A percentile compares a stretch with the other conserved stretches of the same genome.
These are phyloP conservation scores for Geotria australis DNA, from an alignment of 2,797 vertebrate species.

Conservation along the genomic window DNA sequence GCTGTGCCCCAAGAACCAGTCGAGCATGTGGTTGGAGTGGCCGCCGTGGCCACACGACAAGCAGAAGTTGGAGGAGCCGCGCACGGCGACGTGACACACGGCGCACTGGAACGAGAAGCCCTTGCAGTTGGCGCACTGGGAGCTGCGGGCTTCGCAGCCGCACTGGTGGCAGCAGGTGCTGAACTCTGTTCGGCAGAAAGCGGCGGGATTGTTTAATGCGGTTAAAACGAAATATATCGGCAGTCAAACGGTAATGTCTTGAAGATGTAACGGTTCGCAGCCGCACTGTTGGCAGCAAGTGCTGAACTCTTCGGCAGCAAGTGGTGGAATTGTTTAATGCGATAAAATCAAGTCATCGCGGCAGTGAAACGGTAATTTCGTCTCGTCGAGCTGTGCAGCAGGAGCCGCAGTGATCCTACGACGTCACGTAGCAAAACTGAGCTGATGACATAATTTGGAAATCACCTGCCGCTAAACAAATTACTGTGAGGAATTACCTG, in stretches of 20 bases:
- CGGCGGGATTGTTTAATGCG: neutral
- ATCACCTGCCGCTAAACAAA: too few species aligned
- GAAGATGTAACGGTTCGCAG: too few species aligned
- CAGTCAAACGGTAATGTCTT: neutral
- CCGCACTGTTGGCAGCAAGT: constrained; percentile 88
- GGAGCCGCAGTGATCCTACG: too few species aligned
- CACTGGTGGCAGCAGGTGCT: constrained; percentile 86
- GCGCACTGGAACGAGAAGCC: constrained; percentile 84
- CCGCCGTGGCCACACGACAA: constrained; percentile 70
- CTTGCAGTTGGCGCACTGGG: constrained; percentile 67
- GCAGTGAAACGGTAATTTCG: neutral
- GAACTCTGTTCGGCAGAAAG: constrained; percentile 29
- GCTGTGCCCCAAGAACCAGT: constrained; percentile 77
- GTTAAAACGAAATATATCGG: neutral
- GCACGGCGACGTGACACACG: constrained; percentile 72
- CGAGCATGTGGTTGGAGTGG: constrained; percentile 91
- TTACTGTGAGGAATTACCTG: too few species aligned
- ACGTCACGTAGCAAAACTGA: too few species aligned
- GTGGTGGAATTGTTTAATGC: neutral
- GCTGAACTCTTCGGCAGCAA: constrained; percentile 36
- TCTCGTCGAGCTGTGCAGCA: too few species aligned
- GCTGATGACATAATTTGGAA: too few species aligned
- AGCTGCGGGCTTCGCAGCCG: constrained; percentile 54
- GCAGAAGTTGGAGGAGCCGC: constrained; percentile 87
- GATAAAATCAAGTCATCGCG: neutral